A percentile compares a stretch with the other conserved stretches of the same genome.
Conservation (phyloP, 2,797 vertebrate genomes). For the Stomatorhinus walkeri region DNA sequence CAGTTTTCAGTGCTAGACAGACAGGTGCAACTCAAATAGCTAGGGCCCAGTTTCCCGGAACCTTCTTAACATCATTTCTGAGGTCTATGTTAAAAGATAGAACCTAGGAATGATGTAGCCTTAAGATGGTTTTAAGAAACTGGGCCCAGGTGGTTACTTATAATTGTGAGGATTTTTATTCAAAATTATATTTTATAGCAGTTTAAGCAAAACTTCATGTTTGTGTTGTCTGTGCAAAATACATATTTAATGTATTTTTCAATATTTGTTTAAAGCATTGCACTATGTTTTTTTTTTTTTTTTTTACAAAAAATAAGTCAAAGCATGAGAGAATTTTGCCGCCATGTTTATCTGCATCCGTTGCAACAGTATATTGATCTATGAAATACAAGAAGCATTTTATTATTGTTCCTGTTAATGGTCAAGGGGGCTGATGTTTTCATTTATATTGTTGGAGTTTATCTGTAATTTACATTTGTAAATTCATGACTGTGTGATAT, state of each 20-base stretch:
- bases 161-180: constrained; percentile 16
- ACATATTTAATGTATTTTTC: constrained; percentile 24
- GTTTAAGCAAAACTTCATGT: constrained; percentile 43
- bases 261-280: background rate
- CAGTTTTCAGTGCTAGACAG: background rate
- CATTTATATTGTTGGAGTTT: background rate
- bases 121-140: background rate
- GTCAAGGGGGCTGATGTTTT: background rate
- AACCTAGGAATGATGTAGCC: background rate
- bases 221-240: constrained; percentile 41
- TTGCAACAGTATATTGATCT: background rate
- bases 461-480: background rate
- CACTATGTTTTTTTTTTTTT: background rate
- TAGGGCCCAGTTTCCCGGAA: background rate
- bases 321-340: background rate
- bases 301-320: background rate
- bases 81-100: background rate
- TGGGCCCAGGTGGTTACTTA: constrained; percentile 21
- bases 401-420: background rate
- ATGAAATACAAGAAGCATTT: background rate
- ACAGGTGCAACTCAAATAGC: background rate
- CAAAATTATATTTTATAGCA: constrained; percentile 24
- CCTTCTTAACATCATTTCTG: background rate
- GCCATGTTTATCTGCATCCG: background rate
- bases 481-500: background rate